Evolutionary conservation across 1,140 invertebrate species (phyloP).

Genomic region (Lepeophtheirus salmonis): DNA sequence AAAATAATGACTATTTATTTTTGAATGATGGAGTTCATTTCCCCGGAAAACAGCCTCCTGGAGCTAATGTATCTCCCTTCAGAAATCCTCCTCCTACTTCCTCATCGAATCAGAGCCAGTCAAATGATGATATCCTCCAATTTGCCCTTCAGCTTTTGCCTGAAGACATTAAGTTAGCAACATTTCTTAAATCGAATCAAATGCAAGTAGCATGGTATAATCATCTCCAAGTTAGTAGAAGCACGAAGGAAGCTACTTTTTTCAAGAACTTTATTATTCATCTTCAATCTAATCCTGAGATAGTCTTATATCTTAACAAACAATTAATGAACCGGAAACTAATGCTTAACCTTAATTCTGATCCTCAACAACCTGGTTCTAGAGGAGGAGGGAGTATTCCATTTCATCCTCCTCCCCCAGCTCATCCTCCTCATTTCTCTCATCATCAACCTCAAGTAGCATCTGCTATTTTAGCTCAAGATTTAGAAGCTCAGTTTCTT

Average conservation of each 20-base stretch:
- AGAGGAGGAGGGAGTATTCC: no score
- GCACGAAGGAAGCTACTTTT: background rate
- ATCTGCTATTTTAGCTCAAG: background rate
- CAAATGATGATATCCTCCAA: background rate
- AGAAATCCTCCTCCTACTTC: background rate
- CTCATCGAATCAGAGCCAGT: background rate
- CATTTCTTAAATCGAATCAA: background rate
- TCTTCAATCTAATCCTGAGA: background rate
- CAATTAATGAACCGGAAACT: background rate
- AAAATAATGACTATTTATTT: background rate
- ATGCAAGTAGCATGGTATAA: slow-evolving; percentile 3
- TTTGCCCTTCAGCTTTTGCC: background rate
- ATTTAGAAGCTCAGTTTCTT: background rate
- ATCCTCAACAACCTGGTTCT: no score
- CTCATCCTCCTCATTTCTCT: background rate
- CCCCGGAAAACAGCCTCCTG: background rate
- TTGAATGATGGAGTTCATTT: slow-evolving; percentile 5
- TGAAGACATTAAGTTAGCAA: background rate
- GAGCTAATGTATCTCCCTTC: background rate
- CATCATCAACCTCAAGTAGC: no score
- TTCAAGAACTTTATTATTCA: slow-evolving; percentile 1
- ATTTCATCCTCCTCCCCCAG: background rate
- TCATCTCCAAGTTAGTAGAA: background rate
- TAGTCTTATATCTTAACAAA: background rate
- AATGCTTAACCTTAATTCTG: no score